Evolutionary conservation across 2,113 vertebrate genomes (phyloP).

Genomic region (Glaucomys volans): DNA sequence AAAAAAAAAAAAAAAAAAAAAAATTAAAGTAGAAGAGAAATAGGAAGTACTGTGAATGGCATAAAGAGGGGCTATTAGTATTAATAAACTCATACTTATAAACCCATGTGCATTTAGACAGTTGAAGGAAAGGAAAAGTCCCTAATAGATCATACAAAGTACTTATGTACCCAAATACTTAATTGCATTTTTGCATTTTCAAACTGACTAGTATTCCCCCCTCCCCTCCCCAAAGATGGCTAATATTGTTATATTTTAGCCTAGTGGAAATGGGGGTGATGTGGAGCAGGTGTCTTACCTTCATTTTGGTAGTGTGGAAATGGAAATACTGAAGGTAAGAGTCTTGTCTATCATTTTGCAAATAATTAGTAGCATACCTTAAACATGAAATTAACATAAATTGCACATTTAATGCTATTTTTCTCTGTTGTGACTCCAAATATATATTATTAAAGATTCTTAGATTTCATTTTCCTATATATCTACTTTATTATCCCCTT

Average conservation of each 20-base stretch:
- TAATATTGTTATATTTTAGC: slow-evolving; percentile 24
- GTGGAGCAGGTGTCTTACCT: background rate
- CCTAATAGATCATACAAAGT: background rate
- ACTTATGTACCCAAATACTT: background rate
- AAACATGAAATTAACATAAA: background rate
- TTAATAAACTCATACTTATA: slow-evolving; percentile 13
- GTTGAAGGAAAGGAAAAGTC: background rate
- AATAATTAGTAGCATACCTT: background rate
- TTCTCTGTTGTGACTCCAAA: background rate
- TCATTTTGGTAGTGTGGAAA: background rate
- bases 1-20: too few relatives aligned
- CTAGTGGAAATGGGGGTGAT: background rate
- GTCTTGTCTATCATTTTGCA: background rate
- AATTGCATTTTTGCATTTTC: slow-evolving; percentile 23
- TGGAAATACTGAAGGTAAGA: slow-evolving; percentile 26
- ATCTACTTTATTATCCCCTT: slow-evolving; percentile 5
- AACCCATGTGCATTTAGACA: background rate
- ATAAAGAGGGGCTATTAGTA: background rate
- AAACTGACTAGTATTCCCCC: background rate
- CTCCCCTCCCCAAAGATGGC: background rate
- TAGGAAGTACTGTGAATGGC: background rate
- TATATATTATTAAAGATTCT: background rate
- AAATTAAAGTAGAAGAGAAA: slow-evolving; percentile 34
- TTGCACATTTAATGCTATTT: background rate
- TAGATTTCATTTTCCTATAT: slow-evolving; percentile 20